A percentile compares a stretch with the other conserved stretches of the same genome.
Evolutionary conservation across 2,113 vertebrate genomes (phyloP).

Genomic region (Sus scrofa): T2T-Sscrofa CM000823.6:18132001-18132500

Average conservation of each 20-base stretch:
- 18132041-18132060: neutral
- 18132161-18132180: conserved; percentile 8
- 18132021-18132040: neutral
- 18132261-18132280: neutral
- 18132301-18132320: neutral
- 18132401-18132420: neutral
- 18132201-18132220: neutral
- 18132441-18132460: too few species aligned
- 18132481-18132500: too few species aligned
- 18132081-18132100: neutral
- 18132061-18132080: neutral
- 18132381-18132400: neutral
- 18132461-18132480: too few species aligned
- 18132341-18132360: neutral
- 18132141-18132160: neutral
- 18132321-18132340: neutral
- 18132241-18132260: neutral
- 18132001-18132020: neutral
- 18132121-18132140: neutral
- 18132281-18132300: conserved; percentile 14
- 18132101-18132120: neutral
- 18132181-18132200: conserved; percentile 7
- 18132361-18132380: neutral
- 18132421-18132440: neutral
- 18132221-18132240: neutral